Percentiles rank a stretch among this genome's conserved stretches.
These are phyloP conservation scores for Ceraclea dissimilis DNA, from an alignment of 2,888 invertebrate species.

Conservation along the genomic window DNA sequence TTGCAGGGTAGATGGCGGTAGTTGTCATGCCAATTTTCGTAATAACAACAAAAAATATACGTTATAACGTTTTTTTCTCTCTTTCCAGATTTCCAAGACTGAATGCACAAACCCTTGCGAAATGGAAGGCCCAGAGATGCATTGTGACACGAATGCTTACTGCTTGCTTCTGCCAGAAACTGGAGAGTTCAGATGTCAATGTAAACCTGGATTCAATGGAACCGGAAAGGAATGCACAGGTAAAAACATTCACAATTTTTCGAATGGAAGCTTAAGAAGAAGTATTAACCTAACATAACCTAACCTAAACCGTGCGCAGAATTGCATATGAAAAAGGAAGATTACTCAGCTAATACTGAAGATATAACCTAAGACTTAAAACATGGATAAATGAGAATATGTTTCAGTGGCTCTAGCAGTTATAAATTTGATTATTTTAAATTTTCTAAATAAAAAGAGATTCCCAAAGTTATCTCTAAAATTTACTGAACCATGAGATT, in stretches of 20 bases:
- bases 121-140: slow-evolving; percentile 70
- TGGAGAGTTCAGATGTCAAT: slow-evolving; percentile 82
- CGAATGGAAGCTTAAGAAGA: no score
- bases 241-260: slow-evolving; percentile 32
- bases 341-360: no score
- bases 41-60: no score
- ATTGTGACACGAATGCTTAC: slow-evolving; percentile 82
- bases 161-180: slow-evolving; percentile 78
- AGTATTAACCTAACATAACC: background rate
- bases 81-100: slow-evolving; percentile 60
- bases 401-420: no score
- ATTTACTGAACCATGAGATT: no score
- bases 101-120: slow-evolving; percentile 91
- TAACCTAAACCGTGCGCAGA: no score
- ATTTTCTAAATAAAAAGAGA: background rate
- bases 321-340: background rate
- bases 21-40: no score
- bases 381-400: no score
- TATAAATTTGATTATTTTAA: no score
- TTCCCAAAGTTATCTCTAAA: background rate
- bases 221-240: slow-evolving; percentile 71
- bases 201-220: slow-evolving; percentile 88
- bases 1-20: no score
- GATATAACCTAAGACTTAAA: no score
- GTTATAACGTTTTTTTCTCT: no score